A percentile compares a stretch with the other conserved stretches of the same genome.
phyloP scores from a whole-genome alignment of 2,888 invertebrate species.

The Pantelozetes paolii region DNA sequence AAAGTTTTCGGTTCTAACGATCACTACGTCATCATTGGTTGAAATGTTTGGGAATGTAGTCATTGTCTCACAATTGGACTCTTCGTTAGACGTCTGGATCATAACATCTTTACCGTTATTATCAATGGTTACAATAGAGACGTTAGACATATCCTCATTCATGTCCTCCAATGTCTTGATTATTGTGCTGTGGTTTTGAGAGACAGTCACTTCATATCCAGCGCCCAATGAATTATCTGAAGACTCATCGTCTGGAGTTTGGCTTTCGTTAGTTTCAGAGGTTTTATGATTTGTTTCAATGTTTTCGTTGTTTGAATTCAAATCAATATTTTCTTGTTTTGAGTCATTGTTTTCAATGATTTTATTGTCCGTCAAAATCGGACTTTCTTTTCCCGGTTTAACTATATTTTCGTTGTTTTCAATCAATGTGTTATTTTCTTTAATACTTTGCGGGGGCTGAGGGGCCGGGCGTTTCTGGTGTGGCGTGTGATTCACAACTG shows the following conservation, averaged over 20 bases:
- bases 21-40: conserved; percentile 6
- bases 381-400: neutral
- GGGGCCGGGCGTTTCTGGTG: conserved; percentile 42
- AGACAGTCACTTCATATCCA: conserved; percentile 44
- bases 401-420: neutral
- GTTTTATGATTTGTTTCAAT: neutral
- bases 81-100: conserved; percentile 39
- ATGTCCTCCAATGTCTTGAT: conserved; percentile 36
- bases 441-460: conserved; percentile 36
- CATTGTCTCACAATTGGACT: conserved; percentile 10
- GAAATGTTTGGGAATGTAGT: conserved; percentile 11
- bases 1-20: conserved; percentile 3
- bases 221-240: conserved; percentile 14
- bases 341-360: neutral
- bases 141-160: conserved; percentile 72
- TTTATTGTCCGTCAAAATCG: neutral
- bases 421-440: neutral
- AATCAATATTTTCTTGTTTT: neutral
- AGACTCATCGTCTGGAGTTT: neutral
- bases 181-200: conserved; percentile 44
- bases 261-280: neutral
- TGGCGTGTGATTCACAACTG: neutral
- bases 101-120: conserved; percentile 41
- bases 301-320: neutral
- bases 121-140: conserved; percentile 81